Evolutionary conservation across 2,888 invertebrate species (phyloP).

Genomic region (Temnothorax ravouxi): DNA sequence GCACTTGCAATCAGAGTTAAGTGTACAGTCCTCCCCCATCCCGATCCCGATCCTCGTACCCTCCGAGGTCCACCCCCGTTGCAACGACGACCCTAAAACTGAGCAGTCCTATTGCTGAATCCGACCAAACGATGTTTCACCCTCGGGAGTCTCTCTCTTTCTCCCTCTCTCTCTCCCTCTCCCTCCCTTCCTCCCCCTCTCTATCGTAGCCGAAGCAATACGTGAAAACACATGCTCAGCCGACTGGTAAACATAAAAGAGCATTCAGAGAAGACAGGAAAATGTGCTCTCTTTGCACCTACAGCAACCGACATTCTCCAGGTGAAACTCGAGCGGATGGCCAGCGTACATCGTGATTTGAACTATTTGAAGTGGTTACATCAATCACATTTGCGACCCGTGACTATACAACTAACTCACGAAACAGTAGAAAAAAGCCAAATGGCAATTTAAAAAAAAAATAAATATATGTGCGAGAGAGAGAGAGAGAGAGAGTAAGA

Average conservation of each 20-base stretch:
- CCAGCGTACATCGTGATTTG: not conserved
- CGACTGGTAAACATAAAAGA: not conserved
- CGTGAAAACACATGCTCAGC: not conserved
- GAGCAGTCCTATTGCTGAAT: not conserved
- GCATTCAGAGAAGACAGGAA: not conserved
- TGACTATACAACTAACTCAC: not conserved
- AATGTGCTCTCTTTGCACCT: slow-evolving; percentile 22
- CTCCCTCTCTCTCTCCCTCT: no score
- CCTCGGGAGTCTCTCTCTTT: not conserved
- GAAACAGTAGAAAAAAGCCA: not conserved
- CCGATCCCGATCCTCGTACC: not conserved
- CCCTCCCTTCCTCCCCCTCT: no score
- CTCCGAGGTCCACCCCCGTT: not conserved
- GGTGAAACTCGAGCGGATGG: slow-evolving; percentile 15
- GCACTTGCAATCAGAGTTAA: slow-evolving; percentile 73
- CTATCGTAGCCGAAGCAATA: not conserved
- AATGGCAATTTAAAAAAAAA: not conserved
- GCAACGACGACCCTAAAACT: slow-evolving; percentile 20
- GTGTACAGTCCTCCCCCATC: slow-evolving; percentile 32
- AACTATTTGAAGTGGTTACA: not conserved
- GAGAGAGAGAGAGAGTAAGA: not conserved
- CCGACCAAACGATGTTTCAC: slow-evolving; percentile 3
- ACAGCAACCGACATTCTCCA: not conserved
- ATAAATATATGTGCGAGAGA: not conserved
- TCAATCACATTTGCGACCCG: not conserved